Base-by-base conservation (phyloP, 64 coral and sea anemone species). In the Montipora efflorescens region DNA sequence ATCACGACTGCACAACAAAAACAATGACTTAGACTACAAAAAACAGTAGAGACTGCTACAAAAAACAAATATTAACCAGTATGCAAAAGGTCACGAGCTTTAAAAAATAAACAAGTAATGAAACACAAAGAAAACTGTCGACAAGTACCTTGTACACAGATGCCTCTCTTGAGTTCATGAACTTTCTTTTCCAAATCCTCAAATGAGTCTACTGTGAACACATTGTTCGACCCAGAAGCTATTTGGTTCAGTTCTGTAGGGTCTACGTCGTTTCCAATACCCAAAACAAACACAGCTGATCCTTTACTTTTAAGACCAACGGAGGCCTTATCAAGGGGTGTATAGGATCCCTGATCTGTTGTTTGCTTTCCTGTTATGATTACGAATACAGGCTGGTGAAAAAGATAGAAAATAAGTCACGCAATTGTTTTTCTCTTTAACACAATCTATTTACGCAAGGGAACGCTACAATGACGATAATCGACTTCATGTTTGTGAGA, bases 291-390 rank as follows among this genome's bases (percentile, higher is more conserved):
- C 13, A 93, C 91, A 14, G 70, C n/a, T 11, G 83, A 67, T 22
- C 61, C 57, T 58, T 93, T 87, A 61, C 36, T 84, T 53, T 69
- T 55, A 0, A 93, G 74, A 28, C 57, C 49, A 21, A 5, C 11
- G 7, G 91, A 93, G 91, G 81, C 81, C 5, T 11, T 18, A 10
- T 36, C 55, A 21, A 93, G 91, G 12, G 81, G 82, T 6, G 62
- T 87, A 52, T 66, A 86, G 23, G 23, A 1, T 10, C 73, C 72
- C 21, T 47, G 14, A 23, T 77, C 14, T 2, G 81, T 75, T 25
- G 91, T 93, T 57, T 93, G 91, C 45, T 64, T 77, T 66, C 91
- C 91, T 19, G 84, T 81, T 15, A 80, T 87, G 7, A 93, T 93
- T 13, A 93, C 74, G n/a, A 93, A 68, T 8, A 84, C 91, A 21